phyloP scores from a whole-genome alignment of 2,113 vertebrate genomes.

The Cygnus atratus region DNA sequence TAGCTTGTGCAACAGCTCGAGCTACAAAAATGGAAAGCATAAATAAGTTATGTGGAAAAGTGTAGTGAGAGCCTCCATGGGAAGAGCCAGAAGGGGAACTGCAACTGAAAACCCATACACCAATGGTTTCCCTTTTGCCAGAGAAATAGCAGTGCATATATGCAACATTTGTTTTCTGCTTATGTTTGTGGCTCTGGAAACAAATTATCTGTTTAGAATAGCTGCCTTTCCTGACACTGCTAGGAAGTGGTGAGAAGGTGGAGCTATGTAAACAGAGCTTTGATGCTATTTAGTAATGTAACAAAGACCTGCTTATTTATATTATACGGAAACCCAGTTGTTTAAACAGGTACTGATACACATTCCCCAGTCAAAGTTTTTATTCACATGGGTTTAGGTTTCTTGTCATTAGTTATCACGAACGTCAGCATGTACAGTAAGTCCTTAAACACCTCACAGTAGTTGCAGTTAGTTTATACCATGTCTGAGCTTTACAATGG shows the following conservation, averaged over 20 bases:
- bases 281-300: background rate
- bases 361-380: background rate
- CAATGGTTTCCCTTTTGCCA: background rate
- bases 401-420: background rate
- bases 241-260: background rate
- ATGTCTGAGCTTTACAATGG: background rate
- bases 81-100: background rate
- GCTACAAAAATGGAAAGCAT: background rate
- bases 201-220: background rate
- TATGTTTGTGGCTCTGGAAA: rapidly evolving
- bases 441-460: background rate
- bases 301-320: background rate
- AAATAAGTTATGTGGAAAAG: background rate
- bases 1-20: background rate
- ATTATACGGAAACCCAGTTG: background rate
- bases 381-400: background rate
- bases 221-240: background rate
- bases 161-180: background rate
- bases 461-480: background rate
- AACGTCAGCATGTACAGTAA: rapidly evolving
- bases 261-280: background rate
- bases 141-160: background rate
- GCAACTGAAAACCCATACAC: background rate
- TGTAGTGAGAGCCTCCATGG: background rate
- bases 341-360: background rate